Evolutionary conservation across 2,113 vertebrate genomes (phyloP).

Genomic region (Microtus oregoni): DNA sequence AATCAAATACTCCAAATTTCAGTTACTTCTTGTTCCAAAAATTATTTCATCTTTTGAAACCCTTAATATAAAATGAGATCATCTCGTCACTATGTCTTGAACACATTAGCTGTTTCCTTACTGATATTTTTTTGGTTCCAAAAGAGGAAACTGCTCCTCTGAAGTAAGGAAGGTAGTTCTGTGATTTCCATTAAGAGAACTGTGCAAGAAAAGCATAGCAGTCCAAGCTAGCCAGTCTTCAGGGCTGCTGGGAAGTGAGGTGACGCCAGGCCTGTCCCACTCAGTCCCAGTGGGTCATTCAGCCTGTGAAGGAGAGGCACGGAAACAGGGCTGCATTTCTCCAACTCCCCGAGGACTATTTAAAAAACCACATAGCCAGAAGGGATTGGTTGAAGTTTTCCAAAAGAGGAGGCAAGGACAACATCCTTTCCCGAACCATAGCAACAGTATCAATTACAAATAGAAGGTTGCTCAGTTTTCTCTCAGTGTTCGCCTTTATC

Average conservation of each 20-base stretch:
- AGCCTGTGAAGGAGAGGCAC: not conserved
- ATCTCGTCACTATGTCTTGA: constrained; percentile 43
- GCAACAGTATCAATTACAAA: constrained; percentile 8
- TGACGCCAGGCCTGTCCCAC: not conserved
- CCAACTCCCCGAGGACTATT: not conserved
- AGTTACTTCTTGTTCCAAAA: constrained; percentile 53
- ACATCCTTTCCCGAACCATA: not conserved
- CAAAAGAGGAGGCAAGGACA: constrained; percentile 35
- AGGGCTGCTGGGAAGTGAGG: not conserved
- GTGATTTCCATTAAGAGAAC: constrained; percentile 68
- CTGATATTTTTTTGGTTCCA: constrained; percentile 37
- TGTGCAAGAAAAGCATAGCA: constrained; percentile 21
- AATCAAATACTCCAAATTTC: constrained; percentile 57
- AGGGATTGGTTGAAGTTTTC: constrained; percentile 38
- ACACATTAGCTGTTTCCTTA: constrained; percentile 64
- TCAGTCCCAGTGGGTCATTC: not conserved
- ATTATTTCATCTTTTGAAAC: constrained; percentile 64
- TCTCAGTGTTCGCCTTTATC: not conserved
- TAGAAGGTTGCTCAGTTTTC: not conserved
- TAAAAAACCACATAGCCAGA: constrained; percentile 2
- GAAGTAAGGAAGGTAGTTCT: constrained; percentile 53
- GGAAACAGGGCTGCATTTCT: not conserved
- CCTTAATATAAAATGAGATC: constrained; percentile 56
- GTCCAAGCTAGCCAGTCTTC: not conserved
- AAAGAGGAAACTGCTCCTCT: constrained; percentile 62